These are phyloP conservation scores for Hypothenemus hampei DNA, from an alignment of 1,140 invertebrate species.

Conservation along the genomic window DNA sequence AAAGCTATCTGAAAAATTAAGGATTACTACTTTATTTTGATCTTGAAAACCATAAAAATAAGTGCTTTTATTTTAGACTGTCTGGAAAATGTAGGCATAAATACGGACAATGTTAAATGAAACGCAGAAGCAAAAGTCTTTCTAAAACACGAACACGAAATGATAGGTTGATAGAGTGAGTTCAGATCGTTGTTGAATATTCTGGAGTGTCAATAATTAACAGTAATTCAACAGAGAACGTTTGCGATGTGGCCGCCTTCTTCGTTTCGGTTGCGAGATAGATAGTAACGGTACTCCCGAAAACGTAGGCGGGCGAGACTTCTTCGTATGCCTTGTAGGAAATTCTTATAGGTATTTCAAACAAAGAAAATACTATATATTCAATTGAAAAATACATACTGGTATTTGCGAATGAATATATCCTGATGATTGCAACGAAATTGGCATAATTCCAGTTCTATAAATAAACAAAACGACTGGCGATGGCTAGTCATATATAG, in stretches of 20 bases:
- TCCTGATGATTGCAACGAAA: constrained; percentile 2
- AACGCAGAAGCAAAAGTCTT: too few species aligned
- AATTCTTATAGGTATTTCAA: too few species aligned
- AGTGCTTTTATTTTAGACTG: background rate
- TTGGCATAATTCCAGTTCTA: constrained; percentile 9
- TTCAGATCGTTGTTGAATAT: too few species aligned
- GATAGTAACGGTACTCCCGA: constrained; percentile 7
- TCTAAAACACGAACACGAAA: too few species aligned
- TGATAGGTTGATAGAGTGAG: too few species aligned
- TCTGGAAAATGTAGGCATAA: too few species aligned
- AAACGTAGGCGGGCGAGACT: background rate
- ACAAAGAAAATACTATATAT: too few species aligned
- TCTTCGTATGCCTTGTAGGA: too few species aligned
- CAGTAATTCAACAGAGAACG: constrained; percentile 1
- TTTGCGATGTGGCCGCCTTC: constrained; percentile 6
- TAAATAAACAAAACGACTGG: constrained; percentile 8
- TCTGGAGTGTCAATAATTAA: too few species aligned
- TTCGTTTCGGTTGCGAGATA: background rate
- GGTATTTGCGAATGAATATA: too few species aligned
- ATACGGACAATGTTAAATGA: too few species aligned
- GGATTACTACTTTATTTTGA: constrained; percentile 4
- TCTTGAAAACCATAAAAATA: background rate
- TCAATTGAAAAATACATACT: too few species aligned
- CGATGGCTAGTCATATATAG: background rate
- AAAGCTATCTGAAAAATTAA: constrained; percentile 9